phyloP scores from a whole-genome alignment of 2,797 vertebrate species.

The Pithecia hirsuta region DNA sequence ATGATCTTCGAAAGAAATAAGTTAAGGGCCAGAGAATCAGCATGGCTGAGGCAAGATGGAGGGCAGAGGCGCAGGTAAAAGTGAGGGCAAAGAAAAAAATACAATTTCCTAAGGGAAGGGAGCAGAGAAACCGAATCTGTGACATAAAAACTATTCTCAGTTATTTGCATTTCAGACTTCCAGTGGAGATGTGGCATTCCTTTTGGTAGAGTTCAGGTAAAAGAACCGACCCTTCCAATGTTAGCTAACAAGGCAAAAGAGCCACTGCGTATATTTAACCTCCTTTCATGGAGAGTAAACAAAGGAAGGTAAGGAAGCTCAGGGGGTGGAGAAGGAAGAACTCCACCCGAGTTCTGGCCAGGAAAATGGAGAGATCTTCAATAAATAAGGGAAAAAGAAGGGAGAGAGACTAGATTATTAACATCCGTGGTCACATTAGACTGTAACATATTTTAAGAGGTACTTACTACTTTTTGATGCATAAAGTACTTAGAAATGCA shows the following conservation, averaged over 20 bases:
- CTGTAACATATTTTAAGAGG: background rate
- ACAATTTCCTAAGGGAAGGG: background rate
- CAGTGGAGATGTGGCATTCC: background rate
- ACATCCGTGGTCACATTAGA: background rate
- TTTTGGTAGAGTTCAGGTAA: background rate
- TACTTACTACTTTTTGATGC: background rate
- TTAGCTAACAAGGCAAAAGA: background rate
- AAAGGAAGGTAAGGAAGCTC: background rate
- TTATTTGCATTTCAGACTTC: background rate
- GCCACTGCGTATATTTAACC: background rate
- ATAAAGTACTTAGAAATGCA: background rate
- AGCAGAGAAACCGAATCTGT: background rate
- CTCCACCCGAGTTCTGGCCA: too few species aligned
- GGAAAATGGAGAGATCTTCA: background rate
- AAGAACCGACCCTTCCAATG: background rate
- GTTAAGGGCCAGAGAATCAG: conserved; percentile 21
- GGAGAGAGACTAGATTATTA: background rate
- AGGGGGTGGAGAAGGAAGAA: background rate
- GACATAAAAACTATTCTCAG: background rate
- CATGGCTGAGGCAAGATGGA: conserved; percentile 38
- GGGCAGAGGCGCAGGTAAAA: background rate
- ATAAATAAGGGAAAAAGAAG: background rate
- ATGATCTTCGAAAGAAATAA: background rate
- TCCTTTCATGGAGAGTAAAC: background rate
- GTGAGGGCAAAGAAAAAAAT: conserved; percentile 32